Evolutionary conservation across 2,888 invertebrate genomes (phyloP), one percentile per base, ranked within the genome.

Genomic region (Caenorhabditis wallacei): DNA sequence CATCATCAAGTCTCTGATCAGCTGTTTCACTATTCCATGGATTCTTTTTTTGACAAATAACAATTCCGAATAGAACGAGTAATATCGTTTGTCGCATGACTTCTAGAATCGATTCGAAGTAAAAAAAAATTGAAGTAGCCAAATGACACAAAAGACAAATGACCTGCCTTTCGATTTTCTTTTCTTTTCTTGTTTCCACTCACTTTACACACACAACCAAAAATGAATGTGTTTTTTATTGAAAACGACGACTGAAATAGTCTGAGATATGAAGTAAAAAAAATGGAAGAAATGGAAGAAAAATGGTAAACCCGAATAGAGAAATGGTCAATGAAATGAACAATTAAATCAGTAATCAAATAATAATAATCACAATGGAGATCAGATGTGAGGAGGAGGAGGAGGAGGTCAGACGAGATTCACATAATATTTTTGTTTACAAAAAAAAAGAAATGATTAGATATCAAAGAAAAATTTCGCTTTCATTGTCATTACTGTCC

Each of bases 381-480:
- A 63, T 63, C 59, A 72, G 53, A 51, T 51, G 30, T 30, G 56
- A 56, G 54, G 56, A 18, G 35, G n/a, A 24, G 22, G 53, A 26
- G 53, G 40, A 37, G 10, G 26, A 40, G 40, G 40, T 53, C 40
- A 26, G 8, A 53, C 35, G 8, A 30, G 53, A n/a, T n/a, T n/a
- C n/a, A n/a, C n/a, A n/a, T n/a, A 66, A 53, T 64, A 64, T 64
- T 64, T 18, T 48, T 64, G 64, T 48, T 64, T 20, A 35, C 10
- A 46, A 61, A 24, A 43, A 40, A 43, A 35, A 59, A 57, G 10
- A 46, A 64, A 40, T 54, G 46, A 56, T 22, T 61, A 20, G 16
- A 51, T 18, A 35, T 80, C 46, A 80, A 1, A 80, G 72, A 35
- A 80, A 80, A 20, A 80, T 74, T 61, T 80, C 80, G 56, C 71